Evolutionary conservation across 2,797 vertebrate species (phyloP), one percentile per base, ranked within the genome.

Genomic region (Aulostomus chinensis): DNA sequence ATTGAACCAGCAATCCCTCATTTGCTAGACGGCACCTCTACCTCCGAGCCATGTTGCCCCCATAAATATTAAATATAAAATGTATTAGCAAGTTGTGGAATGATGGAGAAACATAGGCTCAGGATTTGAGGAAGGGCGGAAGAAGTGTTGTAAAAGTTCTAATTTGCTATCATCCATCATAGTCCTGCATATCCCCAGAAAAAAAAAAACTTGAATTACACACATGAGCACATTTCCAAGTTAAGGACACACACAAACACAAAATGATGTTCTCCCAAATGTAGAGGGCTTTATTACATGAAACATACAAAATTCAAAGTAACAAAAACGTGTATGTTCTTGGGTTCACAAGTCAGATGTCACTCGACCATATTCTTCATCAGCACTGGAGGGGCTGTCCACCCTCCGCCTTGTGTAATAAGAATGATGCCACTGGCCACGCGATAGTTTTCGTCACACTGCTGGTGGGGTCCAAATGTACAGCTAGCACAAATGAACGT

Each of bases 231-330:
- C 24, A 57, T 38, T 25, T 7, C 20, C 5, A 15, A 21, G 3
- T 36, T 11, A 9, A 5, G 2, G 3, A n/a, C n/a, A 3, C 4
- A 36, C 9, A 3, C 24, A 7, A 32, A 53, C 4, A 41, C 39
- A 54, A 4, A 11, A 10, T 5, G 13, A 4, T 8, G 38, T 35
- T 54, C 4, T 9, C 24, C 3, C 78, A 89, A 90, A 91, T 89
- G 85, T 62, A 83, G 78, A 84, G 66, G 80, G 58, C 58, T 91
- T 91, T 91, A 91, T 87, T 91, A 65, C 75, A 83, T 79, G 73
- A 79, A 80, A 81, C 79, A 86, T 85, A 88, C 74, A 90, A 89
- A 89, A 85, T 70, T 61, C 86, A 76, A 88, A 85, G 82, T 84
- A 86, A 87, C 79, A 82, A 80, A 86, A 76, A 77, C 67, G 77